phyloP scores from a whole-genome alignment of 2,888 invertebrate species.

The Cynaeus angustus region DNA sequence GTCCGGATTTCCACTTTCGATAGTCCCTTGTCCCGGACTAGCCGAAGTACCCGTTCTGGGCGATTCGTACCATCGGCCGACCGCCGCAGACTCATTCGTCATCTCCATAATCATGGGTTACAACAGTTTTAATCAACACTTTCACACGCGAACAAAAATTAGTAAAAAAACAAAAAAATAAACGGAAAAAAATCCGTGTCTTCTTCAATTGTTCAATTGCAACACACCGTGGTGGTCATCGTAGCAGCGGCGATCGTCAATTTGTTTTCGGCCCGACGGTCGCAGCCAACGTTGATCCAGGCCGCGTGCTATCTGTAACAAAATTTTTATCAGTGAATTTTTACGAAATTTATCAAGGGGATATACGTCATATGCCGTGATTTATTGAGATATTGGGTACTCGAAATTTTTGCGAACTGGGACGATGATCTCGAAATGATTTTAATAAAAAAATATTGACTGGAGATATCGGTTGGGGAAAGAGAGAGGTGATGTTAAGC shows the following conservation, averaged over 20 bases:
- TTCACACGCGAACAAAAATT: conserved; percentile 61
- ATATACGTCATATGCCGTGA: conserved; percentile 28
- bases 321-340: conserved; percentile 24
- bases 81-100: conserved; percentile 70
- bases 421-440: neutral
- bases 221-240: conserved; percentile 12
- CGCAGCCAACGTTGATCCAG: conserved; percentile 44
- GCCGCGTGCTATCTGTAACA: conserved; percentile 54
- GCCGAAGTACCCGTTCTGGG: conserved; percentile 70
- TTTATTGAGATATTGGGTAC: conserved; percentile 16
- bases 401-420: conserved; percentile 22
- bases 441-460: neutral
- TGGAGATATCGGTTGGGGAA: neutral
- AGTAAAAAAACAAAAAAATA: conserved; percentile 7
- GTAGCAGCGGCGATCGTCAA: conserved; percentile 25
- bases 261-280: conserved; percentile 32
- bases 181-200: conserved; percentile 22
- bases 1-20: conserved; percentile 65
- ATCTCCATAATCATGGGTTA: conserved; percentile 72
- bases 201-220: conserved; percentile 18
- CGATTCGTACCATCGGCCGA: conserved; percentile 72
- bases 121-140: conserved; percentile 57
- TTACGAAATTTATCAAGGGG: neutral
- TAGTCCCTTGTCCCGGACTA: conserved; percentile 68
- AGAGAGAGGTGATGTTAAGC: neutral